phyloP scores from a whole-genome alignment of 64 coral and sea anemone genomes.

The Astreopora myriophthalma region DNA sequence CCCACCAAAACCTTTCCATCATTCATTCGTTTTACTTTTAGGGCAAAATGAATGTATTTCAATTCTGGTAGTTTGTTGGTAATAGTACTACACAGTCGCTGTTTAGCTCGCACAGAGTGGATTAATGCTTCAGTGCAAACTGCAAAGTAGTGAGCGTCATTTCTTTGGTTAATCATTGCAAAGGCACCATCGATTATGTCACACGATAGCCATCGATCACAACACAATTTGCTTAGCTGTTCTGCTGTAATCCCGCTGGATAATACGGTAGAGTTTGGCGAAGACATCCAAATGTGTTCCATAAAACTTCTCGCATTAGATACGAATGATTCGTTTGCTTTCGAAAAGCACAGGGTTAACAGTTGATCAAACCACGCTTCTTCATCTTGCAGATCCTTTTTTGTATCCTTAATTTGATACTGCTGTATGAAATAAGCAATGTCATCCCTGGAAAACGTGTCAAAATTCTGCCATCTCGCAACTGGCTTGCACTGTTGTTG shows the following conservation, averaged over 20 bases:
- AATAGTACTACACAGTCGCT: constrained; percentile 1
- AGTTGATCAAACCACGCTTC: constrained; percentile 42
- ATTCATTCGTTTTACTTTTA: constrained; percentile 18
- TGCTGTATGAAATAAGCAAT: constrained; percentile 52
- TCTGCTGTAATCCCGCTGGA: constrained; percentile 2
- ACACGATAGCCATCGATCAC: constrained; percentile 40
- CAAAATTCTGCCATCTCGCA: constrained; percentile 45
- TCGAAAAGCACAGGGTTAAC: neutral
- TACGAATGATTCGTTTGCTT: neutral
- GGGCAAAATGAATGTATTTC: constrained; percentile 41
- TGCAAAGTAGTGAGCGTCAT: constrained; percentile 19
- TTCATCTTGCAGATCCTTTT: constrained; percentile 55
- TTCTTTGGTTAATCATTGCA: constrained; percentile 47
- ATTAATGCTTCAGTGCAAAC: constrained; percentile 22
- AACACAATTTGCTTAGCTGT: constrained; percentile 35
- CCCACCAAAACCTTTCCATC: constrained; percentile 46
- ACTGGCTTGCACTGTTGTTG: constrained; percentile 17
- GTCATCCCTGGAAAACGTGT: constrained; percentile 39
- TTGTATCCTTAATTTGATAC: constrained; percentile 29
- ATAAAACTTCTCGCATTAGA: constrained; percentile 11
- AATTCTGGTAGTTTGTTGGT: constrained; percentile 34
- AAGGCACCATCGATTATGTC: constrained; percentile 41
- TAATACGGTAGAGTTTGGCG: constrained; percentile 9
- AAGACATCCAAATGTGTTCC: constrained; percentile 40
- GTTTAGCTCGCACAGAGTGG: neutral